A percentile compares a stretch with the other conserved stretches of the same genome.
Conservation (phyloP, 2,797 vertebrate species). For the Acipenser transmontanus region DNA sequence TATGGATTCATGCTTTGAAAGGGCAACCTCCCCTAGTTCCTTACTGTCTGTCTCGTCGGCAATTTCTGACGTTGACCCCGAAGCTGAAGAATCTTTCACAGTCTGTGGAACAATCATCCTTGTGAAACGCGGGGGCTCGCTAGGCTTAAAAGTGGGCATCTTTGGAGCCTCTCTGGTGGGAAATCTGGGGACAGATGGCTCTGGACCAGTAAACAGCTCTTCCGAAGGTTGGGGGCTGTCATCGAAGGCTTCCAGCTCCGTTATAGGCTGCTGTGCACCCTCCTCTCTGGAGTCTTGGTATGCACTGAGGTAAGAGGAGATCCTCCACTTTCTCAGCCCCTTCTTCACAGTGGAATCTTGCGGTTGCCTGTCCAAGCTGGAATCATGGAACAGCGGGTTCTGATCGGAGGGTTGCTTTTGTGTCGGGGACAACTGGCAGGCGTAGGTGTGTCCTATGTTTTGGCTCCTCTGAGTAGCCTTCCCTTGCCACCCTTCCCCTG, state of each 20-base stretch:
- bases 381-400: conserved; percentile 55
- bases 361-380: conserved; percentile 54
- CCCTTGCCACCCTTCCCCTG: conserved; percentile 59
- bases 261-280: conserved; percentile 49
- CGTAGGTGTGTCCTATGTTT: conserved; percentile 64
- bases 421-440: conserved; percentile 68
- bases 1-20: conserved; percentile 74
- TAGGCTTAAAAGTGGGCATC: conserved; percentile 42
- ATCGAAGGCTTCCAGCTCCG: conserved; percentile 60
- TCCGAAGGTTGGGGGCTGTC: conserved; percentile 42
- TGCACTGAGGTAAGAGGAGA: conserved; percentile 81
- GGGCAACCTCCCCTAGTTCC: conserved; percentile 37
- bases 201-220: conserved; percentile 24
- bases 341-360: conserved; percentile 69
- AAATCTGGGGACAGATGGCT: conserved; percentile 39
- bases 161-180: conserved; percentile 47
- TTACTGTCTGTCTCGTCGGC: conserved; percentile 54
- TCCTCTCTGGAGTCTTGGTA: conserved; percentile 70
- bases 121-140: conserved; percentile 50
- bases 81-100: conserved; percentile 31
- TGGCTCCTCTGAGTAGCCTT: conserved; percentile 52
- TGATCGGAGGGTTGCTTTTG: conserved; percentile 66
- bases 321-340: conserved; percentile 84
- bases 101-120: conserved; percentile 36
- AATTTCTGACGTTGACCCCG: conserved; percentile 51